Conservation (phyloP, 2,888 invertebrate species). For the Leptopilina syphax region DNA sequence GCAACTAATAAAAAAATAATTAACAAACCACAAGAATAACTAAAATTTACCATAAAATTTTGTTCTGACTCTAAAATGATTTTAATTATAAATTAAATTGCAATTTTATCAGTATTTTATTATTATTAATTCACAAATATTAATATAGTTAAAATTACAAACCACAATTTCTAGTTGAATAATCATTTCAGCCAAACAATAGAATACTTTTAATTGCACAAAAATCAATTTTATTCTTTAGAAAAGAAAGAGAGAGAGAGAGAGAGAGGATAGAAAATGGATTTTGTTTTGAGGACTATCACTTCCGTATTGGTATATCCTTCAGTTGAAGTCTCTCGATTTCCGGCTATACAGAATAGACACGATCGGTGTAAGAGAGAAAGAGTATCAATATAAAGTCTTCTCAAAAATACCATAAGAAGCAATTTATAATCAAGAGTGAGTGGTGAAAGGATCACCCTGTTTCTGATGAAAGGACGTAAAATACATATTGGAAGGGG, state of each 20-base stretch:
- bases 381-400: constrained; percentile 10
- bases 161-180: not conserved
- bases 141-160: not conserved
- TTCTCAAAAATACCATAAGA: constrained; percentile 40
- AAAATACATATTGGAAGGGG: constrained; percentile 19
- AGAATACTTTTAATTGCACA: constrained; percentile 2
- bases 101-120: not conserved
- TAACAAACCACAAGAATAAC: not conserved
- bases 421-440: constrained; percentile 44
- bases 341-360: constrained; percentile 39
- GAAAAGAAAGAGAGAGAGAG: constrained; percentile 8
- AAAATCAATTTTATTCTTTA: not conserved
- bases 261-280: constrained; percentile 16
- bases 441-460: constrained; percentile 61
- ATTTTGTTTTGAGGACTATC: constrained; percentile 31
- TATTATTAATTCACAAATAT: not conserved
- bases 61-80: not conserved
- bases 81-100: too few species aligned
- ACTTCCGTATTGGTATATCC: constrained; percentile 32
- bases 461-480: constrained; percentile 43
- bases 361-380: not conserved
- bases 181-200: not conserved
- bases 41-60: not conserved
- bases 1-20: too few species aligned
- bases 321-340: not conserved